Conservation (phyloP, 2,797 vertebrate species). For the Spheniscus humboldti region DNA sequence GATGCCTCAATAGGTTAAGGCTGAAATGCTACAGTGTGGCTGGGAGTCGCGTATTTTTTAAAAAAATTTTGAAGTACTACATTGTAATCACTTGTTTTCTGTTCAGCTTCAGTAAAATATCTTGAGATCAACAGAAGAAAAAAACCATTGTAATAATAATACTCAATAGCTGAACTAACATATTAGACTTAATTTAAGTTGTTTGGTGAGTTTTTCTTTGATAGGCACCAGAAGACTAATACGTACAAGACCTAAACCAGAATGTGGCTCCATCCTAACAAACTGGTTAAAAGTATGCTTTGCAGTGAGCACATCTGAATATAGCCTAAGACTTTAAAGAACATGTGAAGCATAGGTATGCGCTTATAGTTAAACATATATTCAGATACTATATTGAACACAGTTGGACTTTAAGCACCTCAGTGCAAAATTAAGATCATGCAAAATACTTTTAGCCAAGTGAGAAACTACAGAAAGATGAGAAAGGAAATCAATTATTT, state of each 20-base stretch:
- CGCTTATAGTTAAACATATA: background rate
- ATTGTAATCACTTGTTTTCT: background rate
- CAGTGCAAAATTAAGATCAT: background rate
- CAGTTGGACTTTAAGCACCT: background rate
- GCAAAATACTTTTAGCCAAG: background rate
- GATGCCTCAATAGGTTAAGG: rapidly evolving
- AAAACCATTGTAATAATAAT: background rate
- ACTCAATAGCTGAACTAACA: background rate
- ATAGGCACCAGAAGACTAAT: background rate
- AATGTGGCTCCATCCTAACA: background rate
- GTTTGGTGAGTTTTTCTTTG: background rate
- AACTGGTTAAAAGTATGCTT: background rate
- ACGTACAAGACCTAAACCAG: background rate
- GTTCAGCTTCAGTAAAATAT: background rate
- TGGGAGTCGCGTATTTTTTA: background rate
- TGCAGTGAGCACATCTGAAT: background rate
- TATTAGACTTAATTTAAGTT: background rate
- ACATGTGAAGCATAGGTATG: background rate
- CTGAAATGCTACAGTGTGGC: background rate
- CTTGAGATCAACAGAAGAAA: background rate
- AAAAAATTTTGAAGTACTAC: background rate
- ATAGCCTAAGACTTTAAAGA: background rate
- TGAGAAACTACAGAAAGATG: background rate
- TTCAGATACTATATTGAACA: background rate
- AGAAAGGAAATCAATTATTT: background rate